Conservation (phyloP, 2,888 invertebrate species). For the Laothoe populi region DNA sequence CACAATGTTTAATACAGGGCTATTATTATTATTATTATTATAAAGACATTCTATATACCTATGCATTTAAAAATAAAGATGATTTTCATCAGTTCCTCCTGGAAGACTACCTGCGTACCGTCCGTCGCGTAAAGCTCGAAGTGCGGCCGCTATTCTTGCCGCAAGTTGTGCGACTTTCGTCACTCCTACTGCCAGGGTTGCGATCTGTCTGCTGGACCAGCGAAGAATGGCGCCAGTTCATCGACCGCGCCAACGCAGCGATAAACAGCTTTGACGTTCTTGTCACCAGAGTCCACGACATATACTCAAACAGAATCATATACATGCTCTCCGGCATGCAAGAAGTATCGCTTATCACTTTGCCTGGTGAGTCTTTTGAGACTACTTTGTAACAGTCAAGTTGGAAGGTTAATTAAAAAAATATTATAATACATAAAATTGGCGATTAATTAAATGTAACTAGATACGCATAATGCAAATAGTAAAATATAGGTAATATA, state of each 20-base stretch:
- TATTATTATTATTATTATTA: too few relatives aligned
- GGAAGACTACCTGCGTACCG: conserved; percentile 89
- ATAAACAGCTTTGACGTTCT: conserved; percentile 92
- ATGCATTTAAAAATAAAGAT: too few relatives aligned
- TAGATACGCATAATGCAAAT: too few relatives aligned
- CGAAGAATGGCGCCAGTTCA: conserved; percentile 91
- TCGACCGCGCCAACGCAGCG: conserved; percentile 89
- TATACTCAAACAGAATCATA: conserved; percentile 95
- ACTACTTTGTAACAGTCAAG: too few relatives aligned
- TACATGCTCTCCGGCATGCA: conserved; percentile 95
- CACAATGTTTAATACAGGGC: too few relatives aligned
- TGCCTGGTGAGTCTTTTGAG: conserved; percentile 84
- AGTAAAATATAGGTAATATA: too few relatives aligned
- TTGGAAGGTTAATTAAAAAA: too few relatives aligned
- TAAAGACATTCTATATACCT: too few relatives aligned
- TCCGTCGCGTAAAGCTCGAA: conserved; percentile 92
- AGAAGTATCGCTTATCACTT: conserved; percentile 90
- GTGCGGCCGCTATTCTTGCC: conserved; percentile 96
- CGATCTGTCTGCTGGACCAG: conserved; percentile 94
- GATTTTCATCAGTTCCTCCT: conserved; percentile 86
- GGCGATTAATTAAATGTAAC: too few relatives aligned
- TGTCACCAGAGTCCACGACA: conserved; percentile 93
- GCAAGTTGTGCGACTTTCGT: conserved; percentile 93
- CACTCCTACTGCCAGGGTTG: conserved; percentile 92
- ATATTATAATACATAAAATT: too few relatives aligned